phyloP scores from a whole-genome alignment of 2,797 vertebrate genomes.

The Pseudomugil gertrudae region DNA sequence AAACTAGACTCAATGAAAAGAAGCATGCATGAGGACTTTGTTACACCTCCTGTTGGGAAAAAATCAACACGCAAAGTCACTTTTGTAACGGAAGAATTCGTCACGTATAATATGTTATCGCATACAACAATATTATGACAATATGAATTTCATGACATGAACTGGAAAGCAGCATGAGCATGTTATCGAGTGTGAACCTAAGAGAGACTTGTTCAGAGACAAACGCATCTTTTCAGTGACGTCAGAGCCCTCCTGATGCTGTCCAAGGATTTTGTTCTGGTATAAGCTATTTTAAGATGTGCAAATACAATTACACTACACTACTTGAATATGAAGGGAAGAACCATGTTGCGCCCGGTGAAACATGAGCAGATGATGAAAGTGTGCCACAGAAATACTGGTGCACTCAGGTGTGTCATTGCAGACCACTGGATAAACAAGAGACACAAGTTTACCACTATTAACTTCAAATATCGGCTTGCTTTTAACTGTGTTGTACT shows the following conservation, averaged over 20 bases:
- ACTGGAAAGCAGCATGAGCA: slow-evolving; percentile 78
- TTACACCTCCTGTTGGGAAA: slow-evolving; percentile 58
- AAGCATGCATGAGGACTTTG: slow-evolving; percentile 55
- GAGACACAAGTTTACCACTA: slow-evolving; percentile 80
- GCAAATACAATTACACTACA: slow-evolving; percentile 78
- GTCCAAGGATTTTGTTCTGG: slow-evolving; percentile 76
- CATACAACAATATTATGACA: slow-evolving; percentile 63
- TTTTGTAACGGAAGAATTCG: slow-evolving; percentile 56
- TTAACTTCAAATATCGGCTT: slow-evolving; percentile 78
- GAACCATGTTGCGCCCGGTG: slow-evolving; percentile 66
- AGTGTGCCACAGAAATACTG: slow-evolving; percentile 74
- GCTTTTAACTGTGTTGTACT: slow-evolving; percentile 75
- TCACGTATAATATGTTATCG: slow-evolving; percentile 69
- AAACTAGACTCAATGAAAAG: slow-evolving; percentile 42
- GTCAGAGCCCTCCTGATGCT: slow-evolving; percentile 66
- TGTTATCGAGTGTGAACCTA: slow-evolving; percentile 59
- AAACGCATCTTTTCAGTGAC: slow-evolving; percentile 59
- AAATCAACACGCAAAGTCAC: slow-evolving; percentile 40
- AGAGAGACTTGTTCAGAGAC: slow-evolving; percentile 58
- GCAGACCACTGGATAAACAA: slow-evolving; percentile 80
- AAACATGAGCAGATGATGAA: slow-evolving; percentile 63
- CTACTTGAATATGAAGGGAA: slow-evolving; percentile 86
- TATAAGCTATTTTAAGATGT: slow-evolving; percentile 85
- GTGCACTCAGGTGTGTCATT: slow-evolving; percentile 76
- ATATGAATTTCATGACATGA: slow-evolving; percentile 68